Evolutionary conservation across 2,888 invertebrate species (phyloP).

Genomic region (Himalopsyche tibetana): DNA sequence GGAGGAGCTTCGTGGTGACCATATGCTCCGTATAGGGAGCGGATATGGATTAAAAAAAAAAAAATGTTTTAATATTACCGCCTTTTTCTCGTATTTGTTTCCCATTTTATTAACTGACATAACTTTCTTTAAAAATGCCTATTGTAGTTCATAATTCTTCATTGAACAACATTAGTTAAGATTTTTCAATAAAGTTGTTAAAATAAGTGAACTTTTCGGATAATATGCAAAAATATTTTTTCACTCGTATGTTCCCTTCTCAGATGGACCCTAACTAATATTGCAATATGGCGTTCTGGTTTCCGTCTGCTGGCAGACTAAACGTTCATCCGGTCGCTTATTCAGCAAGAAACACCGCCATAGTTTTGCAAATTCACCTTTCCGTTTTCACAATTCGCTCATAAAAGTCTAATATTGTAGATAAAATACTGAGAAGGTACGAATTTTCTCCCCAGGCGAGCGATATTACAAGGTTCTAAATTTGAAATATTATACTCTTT

Average conservation of each 20-base stretch:
- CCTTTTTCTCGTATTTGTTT: no score
- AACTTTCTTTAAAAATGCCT: no score
- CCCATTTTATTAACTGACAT: no score
- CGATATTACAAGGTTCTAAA: conserved; percentile 42
- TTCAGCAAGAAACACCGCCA: conserved; percentile 39
- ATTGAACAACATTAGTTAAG: no score
- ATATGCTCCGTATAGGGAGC: no score
- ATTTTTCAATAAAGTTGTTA: no score
- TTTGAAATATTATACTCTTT: conserved; percentile 37
- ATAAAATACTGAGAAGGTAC: conserved; percentile 46
- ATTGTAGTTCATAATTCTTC: no score
- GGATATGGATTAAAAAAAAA: no score
- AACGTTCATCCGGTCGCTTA: conserved; percentile 19
- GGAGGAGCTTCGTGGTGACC: no score
- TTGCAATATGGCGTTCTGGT: conserved; percentile 34
- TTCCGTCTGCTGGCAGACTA: conserved; percentile 24
- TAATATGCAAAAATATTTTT: background rate
- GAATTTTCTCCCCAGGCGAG: conserved; percentile 40
- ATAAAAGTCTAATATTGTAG: conserved; percentile 54
- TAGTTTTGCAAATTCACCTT: conserved; percentile 44
- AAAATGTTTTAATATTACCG: no score
- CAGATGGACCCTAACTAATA: background rate
- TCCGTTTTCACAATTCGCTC: conserved; percentile 44
- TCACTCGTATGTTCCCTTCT: background rate
- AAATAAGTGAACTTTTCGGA: no score